Evolutionary conservation across 2,888 invertebrate species (phyloP), one percentile per base, ranked within the genome.

Genomic region (Brenthis ino): DNA sequence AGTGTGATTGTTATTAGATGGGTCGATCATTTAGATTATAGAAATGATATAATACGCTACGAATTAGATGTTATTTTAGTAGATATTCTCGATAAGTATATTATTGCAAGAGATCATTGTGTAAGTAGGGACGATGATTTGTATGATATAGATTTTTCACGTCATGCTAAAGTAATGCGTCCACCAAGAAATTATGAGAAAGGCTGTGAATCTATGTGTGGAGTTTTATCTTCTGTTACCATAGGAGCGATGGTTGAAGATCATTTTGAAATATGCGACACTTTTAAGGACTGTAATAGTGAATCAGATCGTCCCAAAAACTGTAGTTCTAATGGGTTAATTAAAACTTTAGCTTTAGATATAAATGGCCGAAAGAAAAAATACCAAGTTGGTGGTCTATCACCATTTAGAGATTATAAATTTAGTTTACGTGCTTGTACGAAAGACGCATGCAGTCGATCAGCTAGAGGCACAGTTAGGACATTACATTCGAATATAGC

Each of bases 321-420:
- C 76, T 74, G 81, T 2, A 82, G 78, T 14, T 77, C 81, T 33
- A 83, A 79, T 1, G 80, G 77, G 8, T 83, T 85, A 72, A 77
- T 88, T 0, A 78, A 77, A 13, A 88, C 85, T 12, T 72, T 87
- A 48, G 76, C 80, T 55, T 74, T 91, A 11, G 82, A 85, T 66
- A 77, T 91, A 63, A 79, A 71, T 24, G 80, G 79, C 2, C 75
- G 78, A 1, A 80, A 72, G 74, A 84, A 78, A 51, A 75, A 76
- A 2, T 87, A 79, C 60, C 81, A 85, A 78, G 79, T 93, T 5
- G 83, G 79, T 12, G 82, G 82, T 1, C 75, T 93, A 54, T 88
- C 88, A 24, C 91, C 92, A 0, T 93, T 77, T 64, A 81, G 91
- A 74, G 91, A 91, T 76, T 93, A 92, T 67, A 86, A 82, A 67